Conservation (phyloP, 2,113 vertebrate species). For the Brachypodius melanocephalos region DNA sequence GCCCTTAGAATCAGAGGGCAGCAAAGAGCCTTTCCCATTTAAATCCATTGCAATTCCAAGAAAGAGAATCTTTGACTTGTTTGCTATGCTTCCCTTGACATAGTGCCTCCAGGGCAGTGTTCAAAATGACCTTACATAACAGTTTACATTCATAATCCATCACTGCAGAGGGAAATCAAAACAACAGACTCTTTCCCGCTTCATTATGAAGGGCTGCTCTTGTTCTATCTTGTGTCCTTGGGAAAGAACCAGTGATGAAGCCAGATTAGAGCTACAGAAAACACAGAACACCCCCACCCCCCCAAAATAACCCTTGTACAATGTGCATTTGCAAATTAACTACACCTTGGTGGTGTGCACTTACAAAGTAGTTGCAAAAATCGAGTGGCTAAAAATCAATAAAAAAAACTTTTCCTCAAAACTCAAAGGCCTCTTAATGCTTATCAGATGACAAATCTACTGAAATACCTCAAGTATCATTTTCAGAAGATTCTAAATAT, state of each 20-base stretch:
- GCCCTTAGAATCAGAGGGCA: background rate
- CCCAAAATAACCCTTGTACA: background rate
- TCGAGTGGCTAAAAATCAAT: background rate
- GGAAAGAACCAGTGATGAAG: background rate
- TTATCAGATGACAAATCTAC: background rate
- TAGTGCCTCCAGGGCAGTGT: slow-evolving; percentile 17
- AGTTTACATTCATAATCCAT: slow-evolving; percentile 58
- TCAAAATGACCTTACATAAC: slow-evolving; percentile 56
- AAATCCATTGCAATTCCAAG: background rate
- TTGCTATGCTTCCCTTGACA: slow-evolving; percentile 21
- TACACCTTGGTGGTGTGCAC: background rate
- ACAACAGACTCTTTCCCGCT: background rate
- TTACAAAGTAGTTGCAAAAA: background rate
- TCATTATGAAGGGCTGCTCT: slow-evolving; percentile 11
- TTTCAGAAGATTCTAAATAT: background rate
- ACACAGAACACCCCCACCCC: background rate
- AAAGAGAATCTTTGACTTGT: slow-evolving; percentile 15
- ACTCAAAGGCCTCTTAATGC: background rate
- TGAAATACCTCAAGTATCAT: background rate
- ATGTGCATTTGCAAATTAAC: background rate
- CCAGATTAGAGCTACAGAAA: background rate
- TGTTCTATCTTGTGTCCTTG: background rate
- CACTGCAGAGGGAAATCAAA: slow-evolving; percentile 42
- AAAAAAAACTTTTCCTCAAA: background rate
- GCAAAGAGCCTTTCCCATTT: background rate